phyloP scores from a whole-genome alignment of 2,888 invertebrate species.

The Lymantria monacha region DNA sequence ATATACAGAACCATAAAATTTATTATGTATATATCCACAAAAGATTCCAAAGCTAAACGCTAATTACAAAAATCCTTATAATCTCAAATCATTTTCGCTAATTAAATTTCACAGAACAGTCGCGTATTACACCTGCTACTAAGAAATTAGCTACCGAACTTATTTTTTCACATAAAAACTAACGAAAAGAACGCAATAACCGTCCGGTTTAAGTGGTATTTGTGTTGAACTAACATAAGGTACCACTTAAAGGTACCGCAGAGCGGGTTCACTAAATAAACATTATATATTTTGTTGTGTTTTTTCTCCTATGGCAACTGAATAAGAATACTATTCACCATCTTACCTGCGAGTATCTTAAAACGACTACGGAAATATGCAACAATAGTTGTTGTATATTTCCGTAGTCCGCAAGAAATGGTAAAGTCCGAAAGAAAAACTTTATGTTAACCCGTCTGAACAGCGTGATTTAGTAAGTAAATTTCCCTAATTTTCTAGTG shows the following conservation, averaged over 20 bases:
- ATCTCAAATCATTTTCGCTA: constrained; percentile 66
- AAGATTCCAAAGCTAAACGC: constrained; percentile 18
- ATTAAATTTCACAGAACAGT: constrained; percentile 61
- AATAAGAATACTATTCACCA: too few species aligned
- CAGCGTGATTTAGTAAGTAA: too few species aligned
- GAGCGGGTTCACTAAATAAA: background rate
- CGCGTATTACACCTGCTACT: constrained; percentile 55
- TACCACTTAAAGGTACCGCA: background rate
- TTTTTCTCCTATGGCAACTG: too few species aligned
- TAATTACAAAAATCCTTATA: constrained; percentile 70
- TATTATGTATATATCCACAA: background rate
- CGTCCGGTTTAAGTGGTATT: constrained; percentile 41
- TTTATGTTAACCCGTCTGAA: background rate
- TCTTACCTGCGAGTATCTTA: too few species aligned
- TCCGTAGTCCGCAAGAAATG: too few species aligned
- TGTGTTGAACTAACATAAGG: constrained; percentile 24
- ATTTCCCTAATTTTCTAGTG: background rate
- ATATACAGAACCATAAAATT: constrained; percentile 7
- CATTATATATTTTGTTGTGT: background rate
- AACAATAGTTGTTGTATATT: too few species aligned
- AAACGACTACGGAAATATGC: too few species aligned
- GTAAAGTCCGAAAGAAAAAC: background rate
- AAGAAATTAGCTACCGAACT: constrained; percentile 34
- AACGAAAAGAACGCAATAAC: constrained; percentile 30
- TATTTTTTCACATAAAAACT: constrained; percentile 33